Percentiles rank a stretch among this genome's conserved stretches.
These are phyloP conservation scores for Trissolcus japonicus DNA, from an alignment of 2,888 invertebrate species.

Conservation along the genomic window DNA sequence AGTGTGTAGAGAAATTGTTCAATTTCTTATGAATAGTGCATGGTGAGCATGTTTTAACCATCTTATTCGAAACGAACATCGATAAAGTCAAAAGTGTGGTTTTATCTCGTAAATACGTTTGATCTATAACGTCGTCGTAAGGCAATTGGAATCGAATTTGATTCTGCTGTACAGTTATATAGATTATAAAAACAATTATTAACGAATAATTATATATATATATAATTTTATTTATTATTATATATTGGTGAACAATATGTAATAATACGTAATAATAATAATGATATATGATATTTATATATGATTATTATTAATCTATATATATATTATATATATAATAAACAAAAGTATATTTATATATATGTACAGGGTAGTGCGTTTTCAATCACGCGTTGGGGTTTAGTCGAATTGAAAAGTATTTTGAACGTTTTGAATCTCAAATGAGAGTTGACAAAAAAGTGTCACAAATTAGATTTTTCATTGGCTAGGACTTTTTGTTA, in stretches of 20 bases:
- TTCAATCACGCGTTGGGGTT: slow-evolving; percentile 33
- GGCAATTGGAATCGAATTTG: slow-evolving; percentile 59
- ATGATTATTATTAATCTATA: slow-evolving; percentile 60
- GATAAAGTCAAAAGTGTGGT: slow-evolving; percentile 19
- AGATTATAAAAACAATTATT: slow-evolving; percentile 61
- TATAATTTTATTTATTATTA: slow-evolving; percentile 61
- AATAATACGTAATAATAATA: no score
- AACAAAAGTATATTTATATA: slow-evolving; percentile 13
- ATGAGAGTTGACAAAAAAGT: background rate
- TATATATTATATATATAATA: slow-evolving; percentile 12
- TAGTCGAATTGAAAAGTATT: background rate
- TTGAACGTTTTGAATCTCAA: background rate
- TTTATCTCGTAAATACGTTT: slow-evolving; percentile 18
- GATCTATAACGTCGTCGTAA: slow-evolving; percentile 37
- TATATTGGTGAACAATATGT: slow-evolving; percentile 58
- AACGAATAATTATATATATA: no score
- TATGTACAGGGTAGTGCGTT: slow-evolving; percentile 25
- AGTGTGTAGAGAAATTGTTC: no score
- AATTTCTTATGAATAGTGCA: no score
- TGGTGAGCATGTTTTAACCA: background rate
- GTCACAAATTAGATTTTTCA: no score
- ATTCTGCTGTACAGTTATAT: slow-evolving; percentile 72
- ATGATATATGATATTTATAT: no score
- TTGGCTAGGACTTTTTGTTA: no score
- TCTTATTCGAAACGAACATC: background rate